These are phyloP conservation scores for Siderastrea radians DNA, from an alignment of 92 coral and sea anemone genomes.

Conservation along the genomic window DNA sequence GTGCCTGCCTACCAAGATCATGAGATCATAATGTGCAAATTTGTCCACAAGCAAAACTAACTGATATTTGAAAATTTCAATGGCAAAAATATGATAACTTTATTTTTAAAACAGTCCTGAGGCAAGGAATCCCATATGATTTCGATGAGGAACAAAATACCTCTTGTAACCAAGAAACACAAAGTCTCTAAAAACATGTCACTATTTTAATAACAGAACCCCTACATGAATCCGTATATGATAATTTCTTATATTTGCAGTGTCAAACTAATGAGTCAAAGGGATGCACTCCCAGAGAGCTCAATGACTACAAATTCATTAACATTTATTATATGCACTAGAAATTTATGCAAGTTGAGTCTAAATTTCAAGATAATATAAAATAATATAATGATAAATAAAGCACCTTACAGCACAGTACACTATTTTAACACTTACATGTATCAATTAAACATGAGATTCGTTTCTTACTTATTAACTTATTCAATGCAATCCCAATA, in stretches of 20 bases:
- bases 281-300: neutral
- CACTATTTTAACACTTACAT: slow-evolving; percentile 2
- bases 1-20: neutral
- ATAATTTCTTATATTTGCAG: slow-evolving; percentile 10
- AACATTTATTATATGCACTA: neutral
- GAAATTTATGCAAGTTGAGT: neutral
- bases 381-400: neutral
- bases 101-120: neutral
- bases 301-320: neutral
- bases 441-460: slow-evolving; percentile 62
- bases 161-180: slow-evolving; percentile 33
- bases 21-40: neutral
- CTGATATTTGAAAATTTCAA: neutral
- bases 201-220: neutral
- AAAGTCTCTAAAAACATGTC: neutral
- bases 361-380: neutral
- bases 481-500: neutral
- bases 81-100: neutral
- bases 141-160: neutral
- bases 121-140: neutral
- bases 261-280: neutral
- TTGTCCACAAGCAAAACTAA: neutral
- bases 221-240: neutral
- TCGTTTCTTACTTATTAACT: slow-evolving; percentile 1
- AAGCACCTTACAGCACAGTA: neutral